Conservation (phyloP, 2,888 invertebrate species). For the Baccha elongata region DNA sequence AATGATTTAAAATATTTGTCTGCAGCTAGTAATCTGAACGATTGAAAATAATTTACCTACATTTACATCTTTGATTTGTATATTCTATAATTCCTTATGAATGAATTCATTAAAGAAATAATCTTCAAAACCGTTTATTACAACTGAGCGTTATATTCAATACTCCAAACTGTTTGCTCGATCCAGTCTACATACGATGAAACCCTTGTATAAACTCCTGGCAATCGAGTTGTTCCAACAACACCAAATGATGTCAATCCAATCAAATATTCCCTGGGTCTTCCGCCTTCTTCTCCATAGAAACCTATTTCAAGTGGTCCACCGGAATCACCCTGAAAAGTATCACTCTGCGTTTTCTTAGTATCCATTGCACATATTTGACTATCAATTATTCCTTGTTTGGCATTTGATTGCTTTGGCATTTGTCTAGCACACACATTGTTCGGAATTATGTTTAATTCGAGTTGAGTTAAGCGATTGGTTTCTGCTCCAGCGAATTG, state of each 20-base stretch:
- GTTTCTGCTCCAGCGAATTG: constrained; percentile 80
- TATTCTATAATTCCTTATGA: no score
- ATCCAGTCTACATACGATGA: constrained; percentile 80
- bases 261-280: constrained; percentile 78
- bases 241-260: constrained; percentile 81
- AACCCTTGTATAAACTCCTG: constrained; percentile 80
- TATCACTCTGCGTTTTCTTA: constrained; percentile 77
- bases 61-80: no score
- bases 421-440: constrained; percentile 77
- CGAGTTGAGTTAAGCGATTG: constrained; percentile 79
- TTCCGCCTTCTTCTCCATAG: constrained; percentile 74
- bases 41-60: no score
- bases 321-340: constrained; percentile 81
- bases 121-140: background rate
- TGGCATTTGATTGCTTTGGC: constrained; percentile 76
- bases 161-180: constrained; percentile 77
- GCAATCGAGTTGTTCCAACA: constrained; percentile 78
- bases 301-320: constrained; percentile 80
- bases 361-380: constrained; percentile 80
- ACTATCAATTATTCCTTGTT: constrained; percentile 77
- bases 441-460: constrained; percentile 79
- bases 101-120: no score
- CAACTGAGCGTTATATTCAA: background rate
- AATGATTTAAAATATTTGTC: no score
- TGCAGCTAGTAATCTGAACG: no score